Base-by-base conservation (phyloP, 2,888 invertebrate genomes). In the Abrostola tripartita region DNA sequence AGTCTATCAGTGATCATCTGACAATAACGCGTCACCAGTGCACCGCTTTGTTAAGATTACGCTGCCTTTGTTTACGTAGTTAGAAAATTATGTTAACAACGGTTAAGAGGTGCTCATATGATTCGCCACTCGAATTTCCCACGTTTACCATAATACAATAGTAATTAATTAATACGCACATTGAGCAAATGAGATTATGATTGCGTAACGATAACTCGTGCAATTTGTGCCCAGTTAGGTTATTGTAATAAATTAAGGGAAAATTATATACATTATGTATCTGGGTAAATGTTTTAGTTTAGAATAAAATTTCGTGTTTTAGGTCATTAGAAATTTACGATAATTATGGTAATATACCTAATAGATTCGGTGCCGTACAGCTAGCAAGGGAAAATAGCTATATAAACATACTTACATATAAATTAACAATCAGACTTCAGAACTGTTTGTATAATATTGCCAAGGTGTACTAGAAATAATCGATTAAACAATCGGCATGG, bases 391-490 rank as follows among this genome's bases (percentile, higher is more conserved):
- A 47, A 47, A 47, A 8, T 47, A 14, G 11, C 41, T 47, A 8
- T 9, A 24, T 47, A 47, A 47, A 8, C 24, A 47, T 4, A 8
- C 49, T 37, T 40, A 53, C 35, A n/a, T 42, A 52, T 55, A 49
- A 51, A 47, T 41, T 12, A 68, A 51, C 37, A 54, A 44, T 71
- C 65, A 41, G n/a, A 57, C 37, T 56, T 12, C 7, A 9, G 44
- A 14, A 7, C 1, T 58, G 52, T 68, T 74, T 62, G 52, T 68
- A 47, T 59, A 74, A 68, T 56, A 67, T 42, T 38, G 36, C 11
- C 47, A 37, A 52, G 69, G 38, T 56, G 37, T 36, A 62, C 49
- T 53, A 51, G 57, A 70, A 75, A 65, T 53, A 60, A 75, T 74
- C 65, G 57, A 75, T 57, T 49, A 6, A 60, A 71, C 65, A 55